phyloP scores from a whole-genome alignment of 2,113 vertebrate genomes.

The Talpa occidentalis region DNA sequence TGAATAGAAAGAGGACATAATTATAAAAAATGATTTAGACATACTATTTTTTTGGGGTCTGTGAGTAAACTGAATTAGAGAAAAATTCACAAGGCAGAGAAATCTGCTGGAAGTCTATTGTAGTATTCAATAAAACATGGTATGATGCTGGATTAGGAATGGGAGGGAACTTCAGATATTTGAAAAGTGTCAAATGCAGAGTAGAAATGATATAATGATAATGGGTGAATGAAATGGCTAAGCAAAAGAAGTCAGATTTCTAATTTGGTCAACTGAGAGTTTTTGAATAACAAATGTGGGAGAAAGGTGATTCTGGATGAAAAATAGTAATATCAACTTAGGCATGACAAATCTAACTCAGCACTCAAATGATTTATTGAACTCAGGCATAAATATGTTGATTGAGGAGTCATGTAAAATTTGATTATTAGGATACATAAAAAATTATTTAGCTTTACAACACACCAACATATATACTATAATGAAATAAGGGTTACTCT shows the following conservation, averaged over 20 bases:
- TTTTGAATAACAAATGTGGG: constrained; percentile 34
- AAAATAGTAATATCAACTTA: neutral
- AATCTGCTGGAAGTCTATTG: neutral
- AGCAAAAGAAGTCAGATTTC: constrained; percentile 46
- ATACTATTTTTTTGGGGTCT: constrained; percentile 41
- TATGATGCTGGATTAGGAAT: neutral
- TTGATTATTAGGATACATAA: constrained; percentile 13
- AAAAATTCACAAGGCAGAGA: neutral
- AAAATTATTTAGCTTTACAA: constrained; percentile 47
- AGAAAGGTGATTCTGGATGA: neutral
- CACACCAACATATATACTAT: neutral
- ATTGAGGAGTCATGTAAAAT: constrained; percentile 23
- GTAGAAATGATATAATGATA: constrained; percentile 14
- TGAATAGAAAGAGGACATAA: neutral
- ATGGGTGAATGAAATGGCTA: constrained; percentile 9
- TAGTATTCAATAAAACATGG: neutral
- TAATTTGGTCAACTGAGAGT: neutral
- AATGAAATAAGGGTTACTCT: constrained; percentile 7
- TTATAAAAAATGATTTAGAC: constrained; percentile 17
- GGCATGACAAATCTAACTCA: constrained; percentile 10
- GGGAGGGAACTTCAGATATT: neutral
- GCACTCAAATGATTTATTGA: constrained; percentile 33
- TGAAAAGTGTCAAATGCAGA: constrained; percentile 48
- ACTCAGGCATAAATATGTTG: neutral
- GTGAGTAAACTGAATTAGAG: neutral